Percentiles rank a stretch among this genome's conserved stretches.
Evolutionary conservation across 2,888 invertebrate species (phyloP).

Genomic region (Bombyx huttoni): DNA sequence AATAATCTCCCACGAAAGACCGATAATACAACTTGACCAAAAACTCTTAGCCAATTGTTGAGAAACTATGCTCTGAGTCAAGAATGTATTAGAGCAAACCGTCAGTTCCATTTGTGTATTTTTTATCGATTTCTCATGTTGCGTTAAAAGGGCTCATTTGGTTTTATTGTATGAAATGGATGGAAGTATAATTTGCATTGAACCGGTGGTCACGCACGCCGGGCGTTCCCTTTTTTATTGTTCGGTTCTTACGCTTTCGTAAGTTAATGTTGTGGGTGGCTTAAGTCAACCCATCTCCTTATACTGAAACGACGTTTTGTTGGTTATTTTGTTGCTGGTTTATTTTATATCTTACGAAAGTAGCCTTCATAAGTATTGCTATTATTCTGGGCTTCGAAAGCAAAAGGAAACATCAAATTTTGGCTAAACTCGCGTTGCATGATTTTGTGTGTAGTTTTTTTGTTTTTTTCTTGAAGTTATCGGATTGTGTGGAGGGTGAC

Average conservation of each 20-base stretch:
- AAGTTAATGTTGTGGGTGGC: conserved; percentile 40
- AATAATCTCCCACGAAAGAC: too few species aligned
- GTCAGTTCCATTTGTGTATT: conserved; percentile 19
- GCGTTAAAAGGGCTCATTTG: conserved; percentile 69
- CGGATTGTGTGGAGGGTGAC: too few species aligned
- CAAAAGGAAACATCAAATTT: too few species aligned
- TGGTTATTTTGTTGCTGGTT: background rate
- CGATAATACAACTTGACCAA: background rate
- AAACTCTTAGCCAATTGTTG: background rate
- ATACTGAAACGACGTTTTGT: background rate
- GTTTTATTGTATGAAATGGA: conserved; percentile 67
- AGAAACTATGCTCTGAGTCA: background rate
- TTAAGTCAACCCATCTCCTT: conserved; percentile 16
- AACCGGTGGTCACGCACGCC: conserved; percentile 62
- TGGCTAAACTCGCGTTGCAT: too few species aligned
- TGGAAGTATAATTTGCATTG: conserved; percentile 68
- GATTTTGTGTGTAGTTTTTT: too few species aligned
- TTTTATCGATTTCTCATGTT: conserved; percentile 64
- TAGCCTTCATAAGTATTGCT: too few species aligned
- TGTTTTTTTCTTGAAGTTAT: too few species aligned
- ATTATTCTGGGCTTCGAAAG: too few species aligned
- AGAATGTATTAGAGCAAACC: background rate
- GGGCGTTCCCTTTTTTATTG: conserved; percentile 55
- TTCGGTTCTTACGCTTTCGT: conserved; percentile 45
- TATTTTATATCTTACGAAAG: too few species aligned